Percentiles rank a stretch among this genome's conserved stretches.
Evolutionary conservation across 2,113 vertebrate genomes (phyloP).

Genomic region (Phalacrocorax pelagicus): DNA sequence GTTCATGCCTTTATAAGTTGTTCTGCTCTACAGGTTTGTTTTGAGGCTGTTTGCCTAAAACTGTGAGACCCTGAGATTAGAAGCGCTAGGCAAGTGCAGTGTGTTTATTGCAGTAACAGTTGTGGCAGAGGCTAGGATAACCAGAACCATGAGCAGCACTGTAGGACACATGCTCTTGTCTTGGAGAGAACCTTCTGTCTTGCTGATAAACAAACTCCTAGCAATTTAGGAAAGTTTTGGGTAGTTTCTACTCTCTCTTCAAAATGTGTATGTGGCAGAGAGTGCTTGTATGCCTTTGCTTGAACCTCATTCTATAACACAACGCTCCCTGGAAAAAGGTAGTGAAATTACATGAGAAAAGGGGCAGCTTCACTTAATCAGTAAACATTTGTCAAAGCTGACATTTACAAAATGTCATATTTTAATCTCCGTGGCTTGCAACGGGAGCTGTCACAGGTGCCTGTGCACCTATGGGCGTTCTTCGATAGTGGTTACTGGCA

Average conservation of each 20-base stretch:
- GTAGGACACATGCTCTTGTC: not conserved
- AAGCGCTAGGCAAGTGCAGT: not conserved
- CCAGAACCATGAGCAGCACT: not conserved
- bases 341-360: not conserved
- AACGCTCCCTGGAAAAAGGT: not conserved
- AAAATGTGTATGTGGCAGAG: not conserved
- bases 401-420: not conserved
- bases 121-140: not conserved
- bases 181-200: not conserved
- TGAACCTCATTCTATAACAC: not conserved
- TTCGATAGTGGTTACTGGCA: not conserved
- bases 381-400: not conserved
- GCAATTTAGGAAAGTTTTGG: not conserved
- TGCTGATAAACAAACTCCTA: not conserved
- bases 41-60: not conserved
- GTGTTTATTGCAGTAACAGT: not conserved
- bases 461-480: not conserved
- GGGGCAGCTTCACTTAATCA: not conserved
- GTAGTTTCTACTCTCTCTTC: not conserved
- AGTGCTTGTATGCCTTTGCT: not conserved
- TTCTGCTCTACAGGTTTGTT: not conserved
- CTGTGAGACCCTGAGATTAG: not conserved
- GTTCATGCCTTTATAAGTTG: not conserved
- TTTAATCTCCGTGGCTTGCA: not conserved
- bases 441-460: not conserved